Base-by-base conservation (phyloP, 2,888 invertebrate genomes). In the Pyrochroa serraticornis region DNA sequence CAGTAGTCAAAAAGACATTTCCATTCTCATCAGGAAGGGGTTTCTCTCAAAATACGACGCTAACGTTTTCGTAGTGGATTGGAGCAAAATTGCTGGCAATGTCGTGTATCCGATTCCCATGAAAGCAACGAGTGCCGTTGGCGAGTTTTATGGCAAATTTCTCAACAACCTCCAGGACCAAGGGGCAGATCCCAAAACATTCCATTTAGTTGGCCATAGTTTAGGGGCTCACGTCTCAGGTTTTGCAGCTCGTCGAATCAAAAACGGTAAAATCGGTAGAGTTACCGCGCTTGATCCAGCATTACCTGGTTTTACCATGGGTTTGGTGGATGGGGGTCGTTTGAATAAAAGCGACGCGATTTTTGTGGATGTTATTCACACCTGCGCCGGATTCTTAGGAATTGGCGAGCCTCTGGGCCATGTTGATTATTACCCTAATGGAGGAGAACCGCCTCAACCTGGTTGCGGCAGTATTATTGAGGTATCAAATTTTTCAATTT, bases 331-430 rank as follows among this genome's bases (percentile, higher is more conserved):
- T 43, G 79, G 82, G 48, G 80, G 83, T 37, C 79, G 82, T 46
- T 77, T 91, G 42, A 88, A 88, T 63, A 77, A 78, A 31, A 82
- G 80, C 1, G 90, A 91, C 72, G 91, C 90, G 0, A 77, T 81
- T 22, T 91, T 90, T 69, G 91, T 88, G 1, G 91, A 91, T 71
- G 83, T 90, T 0, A 87, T 91, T 46, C 91, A 92, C 70, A 89
- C 89, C 0, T 86, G 87, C 66, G 85, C 84, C 0, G 90, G 90
- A 0, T 79, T 85, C 38, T 80, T 85, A 33, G 90, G 90, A 0
- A 84, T 86, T 63, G 68, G 71, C n/a, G 67, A 73, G 30, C 82
- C 88, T 3, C 81, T 88, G 10, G 91, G 91, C 0, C 85, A 89
- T 71, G 87, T 79, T 0, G 91, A 91, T 75, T 91, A 90, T 72